These are phyloP conservation scores for Neoitamus cyanurus DNA, from an alignment of 2,888 invertebrate genomes.

Conservation along the genomic window DNA sequence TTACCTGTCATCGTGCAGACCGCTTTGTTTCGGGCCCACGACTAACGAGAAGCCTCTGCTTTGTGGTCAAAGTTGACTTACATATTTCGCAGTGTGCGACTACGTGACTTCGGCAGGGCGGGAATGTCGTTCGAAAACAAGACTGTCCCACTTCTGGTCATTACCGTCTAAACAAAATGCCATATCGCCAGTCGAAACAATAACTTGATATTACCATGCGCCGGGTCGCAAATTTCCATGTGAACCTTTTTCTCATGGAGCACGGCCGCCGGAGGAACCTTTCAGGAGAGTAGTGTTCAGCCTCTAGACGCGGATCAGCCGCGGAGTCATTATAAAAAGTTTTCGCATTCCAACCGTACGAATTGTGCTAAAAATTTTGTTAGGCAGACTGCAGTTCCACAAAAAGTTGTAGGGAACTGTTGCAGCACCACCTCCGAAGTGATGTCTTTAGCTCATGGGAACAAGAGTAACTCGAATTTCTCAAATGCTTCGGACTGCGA, in stretches of 20 bases:
- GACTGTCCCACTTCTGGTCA: neutral
- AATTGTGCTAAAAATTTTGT: conserved; percentile 43
- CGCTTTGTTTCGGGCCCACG: neutral
- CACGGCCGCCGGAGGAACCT: neutral
- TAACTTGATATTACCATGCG: neutral
- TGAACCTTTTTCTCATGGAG: conserved; percentile 9
- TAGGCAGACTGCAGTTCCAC: conserved; percentile 2
- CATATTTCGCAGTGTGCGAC: conserved; percentile 13
- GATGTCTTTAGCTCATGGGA: conserved; percentile 53
- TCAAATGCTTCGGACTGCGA: conserved; percentile 52
- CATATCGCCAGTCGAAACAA: neutral
- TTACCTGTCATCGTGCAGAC: conserved; percentile 32
- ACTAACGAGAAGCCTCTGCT: neutral
- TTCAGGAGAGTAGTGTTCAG: too few relatives aligned
- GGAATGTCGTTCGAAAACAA: neutral
- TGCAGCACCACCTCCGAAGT: conserved; percentile 41
- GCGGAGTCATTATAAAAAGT: conserved; percentile 15
- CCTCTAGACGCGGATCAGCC: neutral
- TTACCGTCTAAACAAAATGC: neutral
- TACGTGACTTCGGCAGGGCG: conserved; percentile 13
- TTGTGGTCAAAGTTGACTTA: conserved; percentile 32
- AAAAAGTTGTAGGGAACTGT: conserved; percentile 32
- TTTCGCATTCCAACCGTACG: conserved; percentile 11
- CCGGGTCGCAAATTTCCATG: neutral
- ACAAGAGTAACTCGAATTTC: conserved; percentile 55